A percentile compares a stretch with the other conserved stretches of the same genome.
Conservation (phyloP, 2,113 vertebrate species). For the Illadopsis cleaveri region DNA sequence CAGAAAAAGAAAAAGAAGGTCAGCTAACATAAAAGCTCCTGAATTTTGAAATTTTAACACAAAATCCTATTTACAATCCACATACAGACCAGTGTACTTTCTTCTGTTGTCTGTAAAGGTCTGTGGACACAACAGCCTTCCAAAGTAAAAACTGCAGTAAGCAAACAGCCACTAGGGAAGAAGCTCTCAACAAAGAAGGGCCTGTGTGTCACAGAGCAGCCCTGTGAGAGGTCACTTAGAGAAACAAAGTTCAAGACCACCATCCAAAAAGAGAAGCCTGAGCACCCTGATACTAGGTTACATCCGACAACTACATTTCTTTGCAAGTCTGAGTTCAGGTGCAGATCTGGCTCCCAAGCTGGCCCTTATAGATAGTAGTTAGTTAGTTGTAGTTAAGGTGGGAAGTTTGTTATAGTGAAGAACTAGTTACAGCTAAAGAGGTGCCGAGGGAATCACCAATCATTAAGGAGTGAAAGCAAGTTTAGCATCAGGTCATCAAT, state of each 20-base stretch:
- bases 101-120: neutral
- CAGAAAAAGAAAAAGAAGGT: neutral
- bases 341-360: neutral
- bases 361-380: neutral
- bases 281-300: neutral
- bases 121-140: neutral
- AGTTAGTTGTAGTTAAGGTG: neutral
- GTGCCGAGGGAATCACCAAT: neutral
- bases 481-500: neutral
- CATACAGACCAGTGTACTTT: neutral
- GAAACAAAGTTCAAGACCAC: neutral
- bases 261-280: neutral
- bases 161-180: neutral
- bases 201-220: neutral
- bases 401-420: neutral
- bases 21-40: neutral
- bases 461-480: neutral
- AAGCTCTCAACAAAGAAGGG: neutral
- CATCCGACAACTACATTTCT: neutral
- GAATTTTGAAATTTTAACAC: neutral
- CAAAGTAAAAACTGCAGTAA: neutral
- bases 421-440: neutral
- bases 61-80: neutral
- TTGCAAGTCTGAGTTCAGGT: neutral
- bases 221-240: neutral